Evolutionary conservation across 1,140 invertebrate genomes (phyloP).

Genomic region (Calliopsis andreniformis): DNA sequence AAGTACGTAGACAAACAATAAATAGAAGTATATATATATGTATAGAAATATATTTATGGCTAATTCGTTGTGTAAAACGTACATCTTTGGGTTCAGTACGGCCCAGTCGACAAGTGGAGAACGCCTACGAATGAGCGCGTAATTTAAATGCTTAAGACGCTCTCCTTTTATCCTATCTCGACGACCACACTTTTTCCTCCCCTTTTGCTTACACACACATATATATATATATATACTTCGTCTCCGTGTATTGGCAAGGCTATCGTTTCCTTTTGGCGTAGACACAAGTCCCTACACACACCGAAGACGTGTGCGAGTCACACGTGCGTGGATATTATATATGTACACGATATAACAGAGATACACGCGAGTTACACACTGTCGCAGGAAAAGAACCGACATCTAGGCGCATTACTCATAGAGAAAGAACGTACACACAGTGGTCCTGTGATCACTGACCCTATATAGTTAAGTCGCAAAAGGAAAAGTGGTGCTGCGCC

Average conservation of each 20-base stretch:
- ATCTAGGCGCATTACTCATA: constrained; percentile 4
- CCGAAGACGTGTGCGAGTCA: constrained; percentile 13
- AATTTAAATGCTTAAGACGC: no score
- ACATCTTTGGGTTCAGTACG: constrained; percentile 58
- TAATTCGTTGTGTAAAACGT: constrained; percentile 63
- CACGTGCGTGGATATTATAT: constrained; percentile 17
- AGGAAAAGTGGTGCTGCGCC: not conserved
- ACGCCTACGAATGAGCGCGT: no score
- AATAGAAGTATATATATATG: constrained; percentile 48
- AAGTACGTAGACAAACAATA: constrained; percentile 57
- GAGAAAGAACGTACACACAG: not conserved
- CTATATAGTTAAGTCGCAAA: not conserved
- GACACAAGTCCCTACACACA: not conserved
- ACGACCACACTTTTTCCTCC: not conserved
- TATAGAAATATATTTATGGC: constrained; percentile 46
- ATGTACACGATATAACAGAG: constrained; percentile 23
- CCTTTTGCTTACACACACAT: not conserved
- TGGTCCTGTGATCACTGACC: not conserved
- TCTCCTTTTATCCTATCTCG: not conserved
- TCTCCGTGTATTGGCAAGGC: not conserved
- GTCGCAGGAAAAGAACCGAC: not conserved
- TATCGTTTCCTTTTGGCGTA: not conserved
- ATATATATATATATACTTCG: not conserved
- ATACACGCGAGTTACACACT: not conserved
- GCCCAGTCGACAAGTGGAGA: not conserved